Evolutionary conservation across 1,140 invertebrate genomes (phyloP).

Genomic region (Ditylenchus dipsaci): DNA sequence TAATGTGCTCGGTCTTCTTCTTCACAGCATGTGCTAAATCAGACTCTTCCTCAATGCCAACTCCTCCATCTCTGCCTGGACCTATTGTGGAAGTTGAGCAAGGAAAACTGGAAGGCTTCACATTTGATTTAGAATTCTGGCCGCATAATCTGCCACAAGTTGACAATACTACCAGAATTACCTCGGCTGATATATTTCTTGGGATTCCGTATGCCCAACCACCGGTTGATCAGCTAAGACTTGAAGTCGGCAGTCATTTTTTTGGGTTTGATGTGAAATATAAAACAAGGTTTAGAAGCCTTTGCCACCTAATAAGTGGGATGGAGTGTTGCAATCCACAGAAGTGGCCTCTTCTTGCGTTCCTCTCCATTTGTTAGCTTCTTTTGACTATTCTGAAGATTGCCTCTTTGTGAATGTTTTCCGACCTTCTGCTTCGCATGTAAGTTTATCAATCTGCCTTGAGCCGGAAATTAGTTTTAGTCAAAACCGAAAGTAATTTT

Average conservation of each 20-base stretch:
- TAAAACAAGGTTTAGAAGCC: constrained; percentile 35
- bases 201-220: constrained; percentile 27
- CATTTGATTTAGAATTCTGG: neutral
- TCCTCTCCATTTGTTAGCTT: constrained; percentile 25
- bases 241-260: constrained; percentile 17
- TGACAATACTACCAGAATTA: no score
- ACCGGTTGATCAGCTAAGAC: constrained; percentile 15
- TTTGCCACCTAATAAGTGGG: constrained; percentile 25
- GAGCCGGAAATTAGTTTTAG: neutral
- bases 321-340: constrained; percentile 17
- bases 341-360: constrained; percentile 36
- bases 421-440: constrained; percentile 65
- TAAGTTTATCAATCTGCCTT: constrained; percentile 3
- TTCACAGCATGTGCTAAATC: no score
- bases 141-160: neutral
- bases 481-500: neutral
- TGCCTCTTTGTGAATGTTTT: constrained; percentile 94
- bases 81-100: constrained; percentile 4
- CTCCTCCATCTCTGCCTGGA: neutral
- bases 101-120: constrained; percentile 12
- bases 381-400: constrained; percentile 71
- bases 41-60: no score
- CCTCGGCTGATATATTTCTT: constrained; percentile 21
- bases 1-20: no score
- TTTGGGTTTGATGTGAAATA: no score